Conservation (phyloP, 2,797 vertebrate species). For the Leptoclinus maculatus region DNA sequence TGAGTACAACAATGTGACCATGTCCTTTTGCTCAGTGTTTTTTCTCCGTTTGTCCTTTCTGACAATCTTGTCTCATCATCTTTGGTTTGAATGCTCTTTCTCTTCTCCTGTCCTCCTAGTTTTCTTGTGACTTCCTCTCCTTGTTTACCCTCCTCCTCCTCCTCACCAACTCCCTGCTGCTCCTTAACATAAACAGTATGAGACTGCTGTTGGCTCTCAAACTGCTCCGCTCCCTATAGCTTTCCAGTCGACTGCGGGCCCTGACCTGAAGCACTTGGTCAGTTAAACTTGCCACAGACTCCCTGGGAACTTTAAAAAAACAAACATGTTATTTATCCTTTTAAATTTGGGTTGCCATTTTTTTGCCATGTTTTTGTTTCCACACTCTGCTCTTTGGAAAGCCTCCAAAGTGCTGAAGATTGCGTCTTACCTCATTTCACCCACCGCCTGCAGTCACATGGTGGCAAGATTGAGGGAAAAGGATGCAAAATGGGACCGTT, state of each 20-base stretch:
- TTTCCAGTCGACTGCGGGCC: constrained; percentile 28
- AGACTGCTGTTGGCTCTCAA: constrained; percentile 47
- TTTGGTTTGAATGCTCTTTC: constrained; percentile 8
- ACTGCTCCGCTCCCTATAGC: constrained; percentile 20
- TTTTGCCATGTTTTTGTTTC: constrained; percentile 41
- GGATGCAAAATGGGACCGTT: constrained; percentile 72
- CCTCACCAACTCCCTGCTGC: constrained; percentile 54
- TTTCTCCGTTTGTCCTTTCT: constrained; percentile 14
- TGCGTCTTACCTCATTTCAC: constrained; percentile 67
- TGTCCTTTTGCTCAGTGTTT: constrained; percentile 4
- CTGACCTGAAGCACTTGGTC: constrained; percentile 55
- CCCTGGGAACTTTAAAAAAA: constrained; percentile 27
- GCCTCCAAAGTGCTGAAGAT: constrained; percentile 23
- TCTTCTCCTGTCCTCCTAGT: constrained; percentile 32
- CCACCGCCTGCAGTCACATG: constrained; percentile 56
- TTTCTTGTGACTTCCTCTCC: constrained; percentile 44
- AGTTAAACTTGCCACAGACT: constrained; percentile 25
- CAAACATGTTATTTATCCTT: constrained; percentile 7
- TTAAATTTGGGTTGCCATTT: background rate
- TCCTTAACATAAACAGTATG: constrained; percentile 70
- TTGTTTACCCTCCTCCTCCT: constrained; percentile 26
- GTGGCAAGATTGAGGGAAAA: constrained; percentile 56
- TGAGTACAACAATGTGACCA: constrained; percentile 22
- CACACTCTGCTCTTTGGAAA: constrained; percentile 7
- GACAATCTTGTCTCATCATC: constrained; percentile 27